Evolutionary conservation across 2,888 invertebrate genomes (phyloP).

Genomic region (Xestia xanthographa): DNA sequence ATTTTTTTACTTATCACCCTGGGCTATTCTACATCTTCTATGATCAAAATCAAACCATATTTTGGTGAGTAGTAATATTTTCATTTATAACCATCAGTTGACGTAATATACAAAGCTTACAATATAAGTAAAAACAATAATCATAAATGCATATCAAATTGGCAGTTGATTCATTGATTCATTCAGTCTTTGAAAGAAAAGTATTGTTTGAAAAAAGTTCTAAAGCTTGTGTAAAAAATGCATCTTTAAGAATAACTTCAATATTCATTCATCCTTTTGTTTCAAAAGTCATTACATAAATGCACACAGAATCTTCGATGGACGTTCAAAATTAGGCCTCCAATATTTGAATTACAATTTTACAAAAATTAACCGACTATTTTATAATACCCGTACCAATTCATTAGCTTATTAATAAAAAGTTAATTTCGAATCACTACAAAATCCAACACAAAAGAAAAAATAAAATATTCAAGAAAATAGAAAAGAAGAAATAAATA

Average conservation of each 20-base stretch:
- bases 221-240: background rate
- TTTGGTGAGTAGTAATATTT: constrained; percentile 24
- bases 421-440: constrained; percentile 14
- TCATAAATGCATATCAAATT: constrained; percentile 70
- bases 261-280: background rate
- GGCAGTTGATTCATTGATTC: constrained; percentile 65
- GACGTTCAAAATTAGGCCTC: constrained; percentile 19
- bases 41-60: too few relatives aligned
- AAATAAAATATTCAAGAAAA: constrained; percentile 19
- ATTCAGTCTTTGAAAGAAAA: constrained; percentile 69
- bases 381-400: constrained; percentile 46
- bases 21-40: too few relatives aligned
- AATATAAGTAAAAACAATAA: constrained; percentile 38
- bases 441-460: constrained; percentile 12
- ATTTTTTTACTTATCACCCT: too few relatives aligned
- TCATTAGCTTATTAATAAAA: constrained; percentile 3
- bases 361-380: background rate
- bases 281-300: background rate
- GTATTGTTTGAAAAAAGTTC: background rate
- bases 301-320: background rate
- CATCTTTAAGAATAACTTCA: background rate
- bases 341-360: constrained; percentile 3
- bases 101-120: constrained; percentile 43
- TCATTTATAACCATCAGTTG: constrained; percentile 43
- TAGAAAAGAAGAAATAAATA: constrained; percentile 47